Evolutionary conservation across 2,888 invertebrate species (phyloP).

Genomic region (Sinelater perroti): DNA sequence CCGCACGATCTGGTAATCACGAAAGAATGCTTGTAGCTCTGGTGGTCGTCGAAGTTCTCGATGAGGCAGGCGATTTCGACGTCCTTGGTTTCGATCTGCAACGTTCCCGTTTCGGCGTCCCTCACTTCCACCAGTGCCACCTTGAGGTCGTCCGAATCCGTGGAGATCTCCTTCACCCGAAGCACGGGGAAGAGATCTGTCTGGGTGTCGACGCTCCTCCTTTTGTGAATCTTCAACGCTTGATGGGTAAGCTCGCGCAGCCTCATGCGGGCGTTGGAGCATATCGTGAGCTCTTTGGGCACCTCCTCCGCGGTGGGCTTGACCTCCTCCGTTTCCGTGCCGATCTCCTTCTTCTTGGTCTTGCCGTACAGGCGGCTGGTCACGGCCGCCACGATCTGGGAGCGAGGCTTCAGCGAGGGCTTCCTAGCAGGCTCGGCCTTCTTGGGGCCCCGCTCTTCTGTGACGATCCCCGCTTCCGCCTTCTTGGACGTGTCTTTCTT

Average conservation of each 20-base stretch:
- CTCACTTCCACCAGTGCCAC: conserved; percentile 58
- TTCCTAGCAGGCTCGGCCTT: conserved; percentile 48
- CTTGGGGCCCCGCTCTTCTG: conserved; percentile 43
- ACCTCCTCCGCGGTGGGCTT: conserved; percentile 33
- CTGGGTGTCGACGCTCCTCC: conserved; percentile 68
- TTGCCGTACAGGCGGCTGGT: conserved; percentile 73
- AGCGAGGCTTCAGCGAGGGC: conserved; percentile 62
- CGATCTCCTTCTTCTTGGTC: conserved; percentile 64
- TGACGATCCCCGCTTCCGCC: conserved; percentile 45
- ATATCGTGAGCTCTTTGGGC: conserved; percentile 64
- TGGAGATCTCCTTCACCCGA: conserved; percentile 67
- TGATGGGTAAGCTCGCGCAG: conserved; percentile 68
- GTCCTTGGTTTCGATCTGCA: conserved; percentile 59
- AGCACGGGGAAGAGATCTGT: conserved; percentile 63
- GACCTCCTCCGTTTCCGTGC: conserved; percentile 54
- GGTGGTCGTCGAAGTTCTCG: conserved; percentile 33
- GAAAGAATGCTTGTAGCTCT: conserved; percentile 20
- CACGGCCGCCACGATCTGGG: conserved; percentile 76
- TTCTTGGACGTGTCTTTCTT: conserved; percentile 30
- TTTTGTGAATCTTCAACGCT: conserved; percentile 64
- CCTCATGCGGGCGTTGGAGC: conserved; percentile 67
- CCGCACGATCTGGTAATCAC: conserved; percentile 39
- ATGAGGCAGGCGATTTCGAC: conserved; percentile 61
- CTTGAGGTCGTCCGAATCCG: conserved; percentile 66
- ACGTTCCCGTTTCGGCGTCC: conserved; percentile 58